Evolutionary conservation across 2,888 invertebrate genomes (phyloP), one percentile per base, ranked within the genome.

Genomic region (Lingula anatina): DNA sequence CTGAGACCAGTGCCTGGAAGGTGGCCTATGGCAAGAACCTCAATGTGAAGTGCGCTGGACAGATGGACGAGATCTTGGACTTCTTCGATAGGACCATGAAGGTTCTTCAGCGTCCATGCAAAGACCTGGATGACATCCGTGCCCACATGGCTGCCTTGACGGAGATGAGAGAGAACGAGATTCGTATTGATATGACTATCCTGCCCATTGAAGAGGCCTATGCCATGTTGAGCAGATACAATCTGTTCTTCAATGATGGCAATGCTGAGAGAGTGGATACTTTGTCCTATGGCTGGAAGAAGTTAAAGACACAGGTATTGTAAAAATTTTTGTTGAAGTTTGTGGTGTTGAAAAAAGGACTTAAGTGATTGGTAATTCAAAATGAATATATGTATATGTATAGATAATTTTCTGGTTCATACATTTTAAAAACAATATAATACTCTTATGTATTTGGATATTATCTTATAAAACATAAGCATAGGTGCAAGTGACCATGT

Each of bases 161-260:
- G 69, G 73, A 94, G 78, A 92, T 94, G 47, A 82, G 95, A 3
- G 92, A 94, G 64, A 90, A 90, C 69, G 95, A 96, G 78, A 91
- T 95, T 15, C 91, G 92, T 64, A 90, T 95, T 86, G 95, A 96
- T 70, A 80, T 94, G 44, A 88, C 86, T 65, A 93, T 96, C 50
- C 90, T 90, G 66, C 95, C 95, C 0, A 90, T 96, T 51, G 95
- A 96, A 81, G 90, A 96, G 81, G 91, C 94, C 0, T 96, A 95
- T 73, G 90, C 89, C 67, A 85, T 94, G 31, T 85, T 96, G 3
- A 87, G 87, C 1, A 86, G 89, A 9, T 92, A 89, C 72, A 89
- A 92, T 59, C 83, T 95, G 2, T 85, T 86, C 4, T 87, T 94
- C 9, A 91, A 90, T 70, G 86, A 88, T 57, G 94, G 94, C 65